A percentile compares a stretch with the other conserved stretches of the same genome.
Conservation (phyloP, 2,797 vertebrate genomes). For the Xenentodon cancila region DNA sequence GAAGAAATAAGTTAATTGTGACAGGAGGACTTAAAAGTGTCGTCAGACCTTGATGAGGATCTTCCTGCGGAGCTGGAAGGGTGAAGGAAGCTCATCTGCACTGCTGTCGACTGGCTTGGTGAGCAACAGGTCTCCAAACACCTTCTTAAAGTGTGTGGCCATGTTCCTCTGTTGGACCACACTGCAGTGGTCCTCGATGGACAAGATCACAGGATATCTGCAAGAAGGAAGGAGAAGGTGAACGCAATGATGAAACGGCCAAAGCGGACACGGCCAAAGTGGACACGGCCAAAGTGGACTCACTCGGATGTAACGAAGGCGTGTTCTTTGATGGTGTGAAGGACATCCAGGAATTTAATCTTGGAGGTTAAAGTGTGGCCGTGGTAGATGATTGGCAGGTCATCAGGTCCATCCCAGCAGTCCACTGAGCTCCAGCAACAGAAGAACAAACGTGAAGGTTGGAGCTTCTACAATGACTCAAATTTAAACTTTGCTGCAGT, state of each 20-base stretch:
- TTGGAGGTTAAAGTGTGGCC: slow-evolving; percentile 98
- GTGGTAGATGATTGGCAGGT: slow-evolving; percentile 97
- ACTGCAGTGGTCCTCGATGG: slow-evolving; percentile 98
- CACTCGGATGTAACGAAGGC: slow-evolving; percentile 96
- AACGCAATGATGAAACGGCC: too few relatives aligned
- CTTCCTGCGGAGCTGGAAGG: slow-evolving; percentile 94
- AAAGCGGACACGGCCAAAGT: neutral
- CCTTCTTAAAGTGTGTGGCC: slow-evolving; percentile 93
- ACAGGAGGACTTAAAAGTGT: too few relatives aligned
- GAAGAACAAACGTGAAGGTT: neutral
- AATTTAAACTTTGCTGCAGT: neutral
- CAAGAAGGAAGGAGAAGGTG: neutral
- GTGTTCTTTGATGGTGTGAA: slow-evolving; percentile 95
- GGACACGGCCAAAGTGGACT: slow-evolving; percentile 27
- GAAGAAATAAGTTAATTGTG: too few relatives aligned
- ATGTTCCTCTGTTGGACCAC: slow-evolving; percentile 98
- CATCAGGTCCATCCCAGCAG: slow-evolving; percentile 97
- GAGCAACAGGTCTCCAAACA: slow-evolving; percentile 94
- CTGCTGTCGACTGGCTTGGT: slow-evolving; percentile 93
- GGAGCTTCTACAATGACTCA: neutral
- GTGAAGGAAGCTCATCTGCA: slow-evolving; percentile 93
- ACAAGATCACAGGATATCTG: slow-evolving; percentile 94
- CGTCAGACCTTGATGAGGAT: slow-evolving; percentile 93
- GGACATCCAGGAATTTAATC: slow-evolving; percentile 95
- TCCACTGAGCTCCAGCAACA: slow-evolving; percentile 84